Evolutionary conservation across 2,113 vertebrate species (phyloP).

Genomic region (Cyanoderma ruficeps): DNA sequence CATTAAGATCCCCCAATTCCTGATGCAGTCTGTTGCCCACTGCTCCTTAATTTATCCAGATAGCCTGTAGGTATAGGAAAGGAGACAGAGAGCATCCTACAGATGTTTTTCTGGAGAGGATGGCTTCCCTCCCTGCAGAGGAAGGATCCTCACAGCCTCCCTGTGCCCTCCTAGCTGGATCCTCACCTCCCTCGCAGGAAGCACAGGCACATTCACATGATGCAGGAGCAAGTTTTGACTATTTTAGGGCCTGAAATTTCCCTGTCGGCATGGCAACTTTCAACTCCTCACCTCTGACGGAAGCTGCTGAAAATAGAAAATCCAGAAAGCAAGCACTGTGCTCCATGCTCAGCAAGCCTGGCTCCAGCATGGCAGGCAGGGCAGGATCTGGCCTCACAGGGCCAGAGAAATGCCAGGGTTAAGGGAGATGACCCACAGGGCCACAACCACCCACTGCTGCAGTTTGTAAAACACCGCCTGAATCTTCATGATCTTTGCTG

Average conservation of each 20-base stretch:
- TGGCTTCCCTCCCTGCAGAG: background rate
- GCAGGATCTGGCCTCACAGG: background rate
- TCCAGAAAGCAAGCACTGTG: background rate
- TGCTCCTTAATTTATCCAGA: background rate
- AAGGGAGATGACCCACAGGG: background rate
- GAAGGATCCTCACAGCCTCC: background rate
- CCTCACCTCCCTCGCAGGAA: conserved; percentile 26
- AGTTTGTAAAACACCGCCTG: background rate
- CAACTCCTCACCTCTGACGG: conserved; percentile 63
- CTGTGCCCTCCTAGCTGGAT: background rate
- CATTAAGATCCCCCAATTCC: background rate
- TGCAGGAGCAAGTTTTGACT: conserved; percentile 58
- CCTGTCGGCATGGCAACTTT: conserved; percentile 76
- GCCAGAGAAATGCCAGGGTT: background rate
- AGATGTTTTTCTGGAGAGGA: background rate
- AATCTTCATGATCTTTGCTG: background rate
- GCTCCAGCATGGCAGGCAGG: background rate
- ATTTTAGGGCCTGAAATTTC: conserved; percentile 77
- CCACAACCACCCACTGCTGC: background rate
- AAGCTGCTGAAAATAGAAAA: conserved; percentile 50
- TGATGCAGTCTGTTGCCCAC: background rate
- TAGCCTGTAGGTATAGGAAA: background rate
- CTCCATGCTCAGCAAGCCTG: background rate
- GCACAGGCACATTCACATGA: conserved; percentile 16
- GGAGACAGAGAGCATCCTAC: background rate